Evolutionary conservation across 2,888 invertebrate species (phyloP).

Genomic region (Athripsodes cinereus): DNA sequence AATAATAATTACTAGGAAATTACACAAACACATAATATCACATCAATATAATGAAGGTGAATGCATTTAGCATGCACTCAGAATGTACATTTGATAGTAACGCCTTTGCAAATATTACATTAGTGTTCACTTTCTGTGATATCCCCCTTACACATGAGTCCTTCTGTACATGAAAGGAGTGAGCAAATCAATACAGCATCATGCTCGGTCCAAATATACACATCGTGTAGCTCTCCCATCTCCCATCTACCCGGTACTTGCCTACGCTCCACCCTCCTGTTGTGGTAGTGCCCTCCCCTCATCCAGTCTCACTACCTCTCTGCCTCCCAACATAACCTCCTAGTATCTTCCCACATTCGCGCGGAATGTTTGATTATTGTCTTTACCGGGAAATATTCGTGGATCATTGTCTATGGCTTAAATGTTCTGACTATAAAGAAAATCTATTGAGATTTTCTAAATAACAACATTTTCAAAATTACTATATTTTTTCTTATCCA

Average conservation of each 20-base stretch:
- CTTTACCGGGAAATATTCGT: no score
- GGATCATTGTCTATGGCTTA: no score
- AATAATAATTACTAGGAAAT: background rate
- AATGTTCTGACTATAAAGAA: no score
- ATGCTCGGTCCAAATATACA: conserved; percentile 18
- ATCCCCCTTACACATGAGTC: background rate
- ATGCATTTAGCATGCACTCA: background rate
- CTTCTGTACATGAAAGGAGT: background rate
- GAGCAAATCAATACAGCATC: conserved; percentile 28
- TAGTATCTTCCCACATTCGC: background rate
- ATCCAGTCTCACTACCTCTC: background rate
- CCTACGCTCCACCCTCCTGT: background rate
- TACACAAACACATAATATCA: background rate
- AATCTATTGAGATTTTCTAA: no score
- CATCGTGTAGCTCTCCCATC: no score
- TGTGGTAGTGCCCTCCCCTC: background rate
- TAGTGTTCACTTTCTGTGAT: background rate
- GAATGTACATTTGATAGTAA: background rate
- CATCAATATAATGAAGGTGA: no score
- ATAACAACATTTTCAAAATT: no score
- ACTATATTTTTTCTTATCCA: no score
- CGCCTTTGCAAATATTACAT: background rate
- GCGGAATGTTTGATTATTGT: background rate
- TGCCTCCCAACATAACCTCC: background rate
- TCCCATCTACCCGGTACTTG: background rate